phyloP scores from a whole-genome alignment of 2,888 invertebrate genomes.

The Tinea trinotella region DNA sequence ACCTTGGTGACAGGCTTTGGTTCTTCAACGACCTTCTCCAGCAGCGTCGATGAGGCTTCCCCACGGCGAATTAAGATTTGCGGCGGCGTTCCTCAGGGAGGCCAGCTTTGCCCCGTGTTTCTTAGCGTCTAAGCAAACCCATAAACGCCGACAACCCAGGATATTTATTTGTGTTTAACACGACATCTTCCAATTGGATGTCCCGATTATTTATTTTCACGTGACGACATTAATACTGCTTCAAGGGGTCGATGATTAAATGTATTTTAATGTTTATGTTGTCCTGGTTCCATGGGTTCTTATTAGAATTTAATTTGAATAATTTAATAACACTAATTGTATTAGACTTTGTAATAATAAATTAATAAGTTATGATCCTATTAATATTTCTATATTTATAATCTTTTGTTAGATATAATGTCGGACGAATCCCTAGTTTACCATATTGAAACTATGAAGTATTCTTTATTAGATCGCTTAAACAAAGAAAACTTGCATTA shows the following conservation, averaged over 20 bases:
- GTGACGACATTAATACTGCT: conserved; percentile 52
- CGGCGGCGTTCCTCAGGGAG: conserved; percentile 38
- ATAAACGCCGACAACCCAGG: conserved; percentile 44
- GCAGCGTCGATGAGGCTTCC: conserved; percentile 19
- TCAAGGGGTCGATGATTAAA: conserved; percentile 24
- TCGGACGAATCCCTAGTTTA: too few relatives aligned
- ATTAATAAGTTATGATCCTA: too few relatives aligned
- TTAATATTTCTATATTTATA: too few relatives aligned
- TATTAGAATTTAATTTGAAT: conserved; percentile 14
- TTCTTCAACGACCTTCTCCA: conserved; percentile 14
- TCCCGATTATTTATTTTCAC: conserved; percentile 61
- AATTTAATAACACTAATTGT: conserved; percentile 6
- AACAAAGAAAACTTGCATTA: conserved; percentile 14
- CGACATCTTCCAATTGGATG: conserved; percentile 62
- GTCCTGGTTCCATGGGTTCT: neutral
- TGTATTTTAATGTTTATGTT: conserved; percentile 15
- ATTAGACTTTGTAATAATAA: too few relatives aligned
- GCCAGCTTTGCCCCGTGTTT: conserved; percentile 33
- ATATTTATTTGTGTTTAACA: conserved; percentile 63
- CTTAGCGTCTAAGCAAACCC: conserved; percentile 25
- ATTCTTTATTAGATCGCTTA: conserved; percentile 2
- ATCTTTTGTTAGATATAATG: too few relatives aligned
- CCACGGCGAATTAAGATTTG: conserved; percentile 20
- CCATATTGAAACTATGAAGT: neutral
- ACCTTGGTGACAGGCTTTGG: conserved; percentile 21